These are phyloP conservation scores for Acronicta alni DNA, from an alignment of 2,888 invertebrate species.

Conservation along the genomic window DNA sequence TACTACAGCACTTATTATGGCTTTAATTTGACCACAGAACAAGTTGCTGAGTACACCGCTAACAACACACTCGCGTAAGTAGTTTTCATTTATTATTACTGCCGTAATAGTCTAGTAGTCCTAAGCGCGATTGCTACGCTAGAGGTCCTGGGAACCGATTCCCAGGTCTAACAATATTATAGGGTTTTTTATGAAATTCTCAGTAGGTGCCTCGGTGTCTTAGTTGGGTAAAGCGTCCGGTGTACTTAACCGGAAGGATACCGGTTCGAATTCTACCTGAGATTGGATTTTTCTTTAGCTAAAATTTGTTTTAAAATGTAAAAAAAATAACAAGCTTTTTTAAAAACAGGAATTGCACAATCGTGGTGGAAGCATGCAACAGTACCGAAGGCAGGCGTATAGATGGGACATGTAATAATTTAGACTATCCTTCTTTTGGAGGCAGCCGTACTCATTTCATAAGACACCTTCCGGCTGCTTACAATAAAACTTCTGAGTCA, in stretches of 20 bases:
- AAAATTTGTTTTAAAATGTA: too few species aligned
- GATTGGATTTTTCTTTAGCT: too few species aligned
- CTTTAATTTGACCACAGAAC: not conserved
- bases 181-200: too few species aligned
- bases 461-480: conserved; percentile 61
- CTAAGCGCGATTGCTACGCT: too few species aligned
- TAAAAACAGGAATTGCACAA: conserved; percentile 65
- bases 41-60: conserved; percentile 17
- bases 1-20: conserved; percentile 34
- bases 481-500: conserved; percentile 39
- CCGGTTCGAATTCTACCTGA: too few species aligned
- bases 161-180: too few species aligned
- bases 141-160: too few species aligned
- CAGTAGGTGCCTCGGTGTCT: too few species aligned
- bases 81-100: not conserved
- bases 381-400: conserved; percentile 64
- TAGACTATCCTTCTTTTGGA: conserved; percentile 64
- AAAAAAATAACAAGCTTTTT: too few species aligned
- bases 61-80: conserved; percentile 35
- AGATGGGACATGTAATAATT: conserved; percentile 71
- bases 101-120: too few species aligned
- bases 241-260: too few species aligned
- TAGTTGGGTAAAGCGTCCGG: too few species aligned
- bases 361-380: conserved; percentile 59
- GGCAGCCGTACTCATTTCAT: conserved; percentile 61